Percentiles rank a stretch among this genome's conserved stretches.
phyloP scores from a whole-genome alignment of 1,140 invertebrate species.

The Lepidurus arcticus region DNA sequence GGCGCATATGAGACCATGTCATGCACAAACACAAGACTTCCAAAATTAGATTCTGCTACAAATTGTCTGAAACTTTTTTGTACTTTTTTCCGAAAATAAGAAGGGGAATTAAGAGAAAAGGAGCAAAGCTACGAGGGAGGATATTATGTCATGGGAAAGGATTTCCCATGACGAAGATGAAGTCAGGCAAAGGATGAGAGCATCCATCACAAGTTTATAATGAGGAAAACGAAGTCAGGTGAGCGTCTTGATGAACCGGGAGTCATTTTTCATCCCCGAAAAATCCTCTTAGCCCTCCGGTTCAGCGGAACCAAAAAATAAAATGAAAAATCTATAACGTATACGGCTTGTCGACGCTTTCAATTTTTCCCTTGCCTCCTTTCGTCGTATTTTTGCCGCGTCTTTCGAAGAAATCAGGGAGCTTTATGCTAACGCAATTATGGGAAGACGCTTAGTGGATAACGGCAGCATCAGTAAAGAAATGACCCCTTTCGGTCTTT shows the following conservation, averaged over 20 bases:
- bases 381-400: not conserved
- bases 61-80: no score
- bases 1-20: not conserved
- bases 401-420: not conserved
- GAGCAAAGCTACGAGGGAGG: not conserved
- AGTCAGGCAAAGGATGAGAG: not conserved
- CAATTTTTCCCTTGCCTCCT: not conserved
- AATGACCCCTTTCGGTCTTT: not conserved
- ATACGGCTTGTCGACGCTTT: not conserved
- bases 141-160: not conserved
- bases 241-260: slow-evolving; percentile 8
- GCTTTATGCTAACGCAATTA: slow-evolving; percentile 11
- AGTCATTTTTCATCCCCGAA: slow-evolving; percentile 7
- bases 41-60: no score
- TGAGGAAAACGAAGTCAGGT: slow-evolving; percentile 21
- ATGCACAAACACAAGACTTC: no score
- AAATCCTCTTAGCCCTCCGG: not conserved
- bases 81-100: no score
- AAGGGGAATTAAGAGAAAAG: not conserved
- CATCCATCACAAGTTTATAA: slow-evolving; percentile 10
- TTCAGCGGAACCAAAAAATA: not conserved
- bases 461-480: not conserved
- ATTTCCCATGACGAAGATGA: not conserved
- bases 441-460: slow-evolving; percentile 7
- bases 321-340: not conserved